Base-by-base conservation (phyloP, 1,140 invertebrate genomes). In the Rhynchophorus ferrugineus region DNA sequence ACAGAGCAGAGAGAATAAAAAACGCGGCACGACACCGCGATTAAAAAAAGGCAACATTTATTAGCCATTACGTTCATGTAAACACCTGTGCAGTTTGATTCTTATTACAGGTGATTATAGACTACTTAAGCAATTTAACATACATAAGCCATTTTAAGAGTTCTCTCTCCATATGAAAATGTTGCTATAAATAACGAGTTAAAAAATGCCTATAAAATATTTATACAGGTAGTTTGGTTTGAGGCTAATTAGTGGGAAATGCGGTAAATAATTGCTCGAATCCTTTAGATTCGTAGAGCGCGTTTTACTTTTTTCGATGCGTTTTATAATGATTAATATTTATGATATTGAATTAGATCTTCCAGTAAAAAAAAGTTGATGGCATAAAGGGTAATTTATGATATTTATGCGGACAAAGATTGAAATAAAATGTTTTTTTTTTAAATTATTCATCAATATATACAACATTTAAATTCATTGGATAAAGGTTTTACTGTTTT, bases 131-230 rank as follows among this genome's bases (percentile, higher is more conserved):
- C 44, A 43, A 54, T 54, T 54, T 54, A 54, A 47, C 51, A 54
- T 54, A 43, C 38, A 42, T 54, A 54, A 54, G 44, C 51, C 44
- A 35, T 54, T 54, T 54, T 21, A 45, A 47, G 39, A 24, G 43
- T 34, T 21, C 51, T 7, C 51, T 33, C 34, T 29, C 5, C 24
- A 11, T 29, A 29, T 16, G 37, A 53, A 53, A 53, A 41, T 47
- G 36, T 34, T 8, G 44, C 44, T 8, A 54, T 47, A 54, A 54
- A 54, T 47, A 47, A 52, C 35, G 39, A 47, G 29, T 42, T 47
- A 54, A 54, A 53, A 43, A 44, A 13, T 52, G 24, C 44, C 42
- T 52, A 45, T 52, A 46, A 52, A 54, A 54, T 54, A 54, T 54
- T 54, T 54, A 54, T 54, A 54, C 51, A 54, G 42, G 20, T 52